These are phyloP conservation scores for Clamator glandarius DNA, from an alignment of 2,797 vertebrate genomes.

Conservation along the genomic window DNA sequence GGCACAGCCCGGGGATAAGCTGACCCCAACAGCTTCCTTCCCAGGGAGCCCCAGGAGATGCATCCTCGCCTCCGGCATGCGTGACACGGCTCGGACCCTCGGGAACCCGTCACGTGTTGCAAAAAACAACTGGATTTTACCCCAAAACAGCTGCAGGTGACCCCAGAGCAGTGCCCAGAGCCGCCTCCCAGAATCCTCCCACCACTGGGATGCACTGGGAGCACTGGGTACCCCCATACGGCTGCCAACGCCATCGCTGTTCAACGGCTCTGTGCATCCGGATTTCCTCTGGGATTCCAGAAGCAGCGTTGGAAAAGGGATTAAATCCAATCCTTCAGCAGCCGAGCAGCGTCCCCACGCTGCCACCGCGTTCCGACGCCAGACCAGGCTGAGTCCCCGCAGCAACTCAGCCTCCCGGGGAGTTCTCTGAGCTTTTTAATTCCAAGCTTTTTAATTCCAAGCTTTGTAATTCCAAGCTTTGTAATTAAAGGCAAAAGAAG, in stretches of 20 bases:
- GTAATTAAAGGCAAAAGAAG: too few relatives aligned
- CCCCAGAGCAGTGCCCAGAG: background rate
- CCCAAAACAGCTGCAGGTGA: background rate
- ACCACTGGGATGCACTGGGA: too few relatives aligned
- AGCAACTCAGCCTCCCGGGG: background rate
- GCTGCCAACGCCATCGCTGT: too few relatives aligned
- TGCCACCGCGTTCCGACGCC: rapidly evolving
- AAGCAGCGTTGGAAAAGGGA: background rate
- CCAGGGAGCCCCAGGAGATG: background rate
- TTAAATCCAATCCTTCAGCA: background rate
- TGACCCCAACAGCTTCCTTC: background rate
- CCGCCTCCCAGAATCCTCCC: background rate
- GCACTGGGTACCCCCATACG: too few relatives aligned
- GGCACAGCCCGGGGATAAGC: too few relatives aligned
- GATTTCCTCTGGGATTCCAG: background rate
- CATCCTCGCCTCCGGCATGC: background rate
- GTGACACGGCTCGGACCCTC: background rate
- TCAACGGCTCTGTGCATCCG: too few relatives aligned
- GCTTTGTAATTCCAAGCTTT: too few relatives aligned
- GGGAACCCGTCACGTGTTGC: rapidly evolving
- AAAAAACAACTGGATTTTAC: background rate
- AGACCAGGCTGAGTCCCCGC: too few relatives aligned
- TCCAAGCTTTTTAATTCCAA: too few relatives aligned
- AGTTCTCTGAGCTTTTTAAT: background rate
- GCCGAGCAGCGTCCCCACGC: background rate